Percentiles rank a stretch among this genome's conserved stretches.
Conservation (phyloP, 2,113 vertebrate genomes). For the Brachypteracias leptosomus region DNA sequence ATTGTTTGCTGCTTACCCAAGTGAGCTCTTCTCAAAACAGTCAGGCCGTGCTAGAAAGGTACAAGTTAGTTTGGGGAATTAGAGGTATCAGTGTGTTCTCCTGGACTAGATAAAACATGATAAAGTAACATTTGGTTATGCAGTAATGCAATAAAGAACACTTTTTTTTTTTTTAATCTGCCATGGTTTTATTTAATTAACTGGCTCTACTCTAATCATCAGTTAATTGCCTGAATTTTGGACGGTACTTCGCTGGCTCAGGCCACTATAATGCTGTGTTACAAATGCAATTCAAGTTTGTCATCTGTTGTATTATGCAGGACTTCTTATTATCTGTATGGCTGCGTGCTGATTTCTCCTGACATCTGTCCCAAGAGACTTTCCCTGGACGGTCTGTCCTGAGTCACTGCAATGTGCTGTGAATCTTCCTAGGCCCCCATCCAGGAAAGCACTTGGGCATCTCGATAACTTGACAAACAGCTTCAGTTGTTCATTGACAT, state of each 20-base stretch:
- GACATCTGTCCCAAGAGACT: neutral
- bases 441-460: neutral
- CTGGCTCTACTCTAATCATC: neutral
- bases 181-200: neutral
- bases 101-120: fast-evolving
- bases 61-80: neutral
- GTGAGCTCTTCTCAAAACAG: neutral
- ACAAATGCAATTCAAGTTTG: neutral
- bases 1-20: neutral
- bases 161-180: neutral
- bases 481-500: constrained; percentile 7
- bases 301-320: neutral
- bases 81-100: neutral
- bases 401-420: neutral
- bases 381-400: neutral
- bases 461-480: neutral
- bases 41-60: neutral
- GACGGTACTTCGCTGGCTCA: neutral
- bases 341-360: neutral
- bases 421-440: neutral
- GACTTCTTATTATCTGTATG: neutral
- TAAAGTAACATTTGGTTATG: neutral
- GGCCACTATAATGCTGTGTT: neutral
- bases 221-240: neutral
- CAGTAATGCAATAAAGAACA: neutral